Conservation (phyloP, 2,113 vertebrate species). For the Scytalopus superciliaris region DNA sequence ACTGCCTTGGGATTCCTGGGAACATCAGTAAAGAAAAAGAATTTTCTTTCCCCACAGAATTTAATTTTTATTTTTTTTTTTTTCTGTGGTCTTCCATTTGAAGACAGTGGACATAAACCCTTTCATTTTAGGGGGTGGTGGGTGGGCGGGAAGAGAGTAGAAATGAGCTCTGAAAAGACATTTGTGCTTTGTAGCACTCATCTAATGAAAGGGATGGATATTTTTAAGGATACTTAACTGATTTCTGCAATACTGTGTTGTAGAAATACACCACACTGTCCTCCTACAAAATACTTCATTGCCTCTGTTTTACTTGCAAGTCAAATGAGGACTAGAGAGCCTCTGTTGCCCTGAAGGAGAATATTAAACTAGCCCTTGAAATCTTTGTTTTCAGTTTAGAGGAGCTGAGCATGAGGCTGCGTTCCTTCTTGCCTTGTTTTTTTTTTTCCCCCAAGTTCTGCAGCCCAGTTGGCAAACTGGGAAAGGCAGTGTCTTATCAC, state of each 20-base stretch:
- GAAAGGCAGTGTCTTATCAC: neutral
- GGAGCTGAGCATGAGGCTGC: neutral
- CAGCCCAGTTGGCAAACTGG: neutral
- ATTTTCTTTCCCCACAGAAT: neutral
- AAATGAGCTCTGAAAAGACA: neutral
- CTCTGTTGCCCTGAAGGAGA: neutral
- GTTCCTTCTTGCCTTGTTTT: neutral
- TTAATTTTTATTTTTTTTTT: neutral
- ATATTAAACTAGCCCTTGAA: neutral
- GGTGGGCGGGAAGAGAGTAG: fast-evolving
- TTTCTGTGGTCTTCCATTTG: neutral
- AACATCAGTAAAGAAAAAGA: neutral
- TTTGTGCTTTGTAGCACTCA: neutral
- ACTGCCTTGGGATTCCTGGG: neutral
- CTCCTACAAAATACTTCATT: neutral
- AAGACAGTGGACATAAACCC: neutral
- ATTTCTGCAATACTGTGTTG: neutral
- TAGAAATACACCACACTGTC: neutral
- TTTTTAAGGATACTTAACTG: neutral
- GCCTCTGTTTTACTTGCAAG: neutral
- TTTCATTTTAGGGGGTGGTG: neutral
- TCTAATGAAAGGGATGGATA: neutral
- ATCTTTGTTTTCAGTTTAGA: neutral
- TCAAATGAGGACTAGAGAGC: neutral
- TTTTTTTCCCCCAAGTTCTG: neutral